Conservation (phyloP, 2,797 vertebrate genomes). For the Echiichthys vipera region DNA sequence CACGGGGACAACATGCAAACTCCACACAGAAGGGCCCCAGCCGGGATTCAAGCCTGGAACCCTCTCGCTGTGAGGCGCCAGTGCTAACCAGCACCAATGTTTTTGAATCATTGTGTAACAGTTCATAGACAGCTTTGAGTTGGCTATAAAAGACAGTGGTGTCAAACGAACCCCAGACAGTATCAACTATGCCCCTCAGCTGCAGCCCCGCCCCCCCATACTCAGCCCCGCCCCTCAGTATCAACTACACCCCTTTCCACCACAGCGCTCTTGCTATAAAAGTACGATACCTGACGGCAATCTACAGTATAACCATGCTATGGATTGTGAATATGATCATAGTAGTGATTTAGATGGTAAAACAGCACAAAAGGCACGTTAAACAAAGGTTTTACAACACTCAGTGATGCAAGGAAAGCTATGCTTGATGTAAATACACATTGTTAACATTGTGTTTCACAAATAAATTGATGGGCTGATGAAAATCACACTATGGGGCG, state of each 20-base stretch:
- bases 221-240: too few relatives aligned
- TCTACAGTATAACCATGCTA: constrained; percentile 20
- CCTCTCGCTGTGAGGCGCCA: too few relatives aligned
- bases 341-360: constrained; percentile 43
- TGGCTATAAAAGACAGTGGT: constrained; percentile 16
- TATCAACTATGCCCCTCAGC: too few relatives aligned
- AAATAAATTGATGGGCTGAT: not conserved
- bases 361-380: constrained; percentile 25
- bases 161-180: constrained; percentile 26
- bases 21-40: too few relatives aligned
- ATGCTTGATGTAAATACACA: not conserved
- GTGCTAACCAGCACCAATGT: too few relatives aligned
- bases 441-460: too few relatives aligned
- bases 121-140: constrained; percentile 10
- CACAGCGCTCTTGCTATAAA: constrained; percentile 16
- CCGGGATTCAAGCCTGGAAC: too few relatives aligned
- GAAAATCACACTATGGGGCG: not conserved
- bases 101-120: constrained; percentile 23
- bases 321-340: constrained; percentile 52
- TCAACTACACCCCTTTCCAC: too few relatives aligned
- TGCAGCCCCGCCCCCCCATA: too few relatives aligned
- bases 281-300: constrained; percentile 38
- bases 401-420: not conserved
- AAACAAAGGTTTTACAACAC: not conserved
- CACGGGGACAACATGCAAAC: too few relatives aligned